A percentile compares a stretch with the other conserved stretches of the same genome.
These are phyloP conservation scores for Zele albiditarsus DNA, from an alignment of 2,888 invertebrate genomes.

Conservation along the genomic window DNA sequence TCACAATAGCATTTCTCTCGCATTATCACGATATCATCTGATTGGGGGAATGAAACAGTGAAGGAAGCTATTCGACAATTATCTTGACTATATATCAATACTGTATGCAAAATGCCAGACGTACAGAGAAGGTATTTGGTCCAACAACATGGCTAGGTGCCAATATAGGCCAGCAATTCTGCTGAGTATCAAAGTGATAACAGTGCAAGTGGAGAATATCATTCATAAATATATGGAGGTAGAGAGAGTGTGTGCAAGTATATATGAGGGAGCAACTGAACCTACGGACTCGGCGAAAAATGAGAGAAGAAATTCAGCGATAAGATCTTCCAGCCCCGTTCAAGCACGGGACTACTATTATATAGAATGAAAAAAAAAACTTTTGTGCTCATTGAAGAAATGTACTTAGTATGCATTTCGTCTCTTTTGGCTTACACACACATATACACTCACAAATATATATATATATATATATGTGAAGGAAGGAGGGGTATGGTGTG, in stretches of 20 bases:
- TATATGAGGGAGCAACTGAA: conserved; percentile 12
- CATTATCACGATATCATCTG: neutral
- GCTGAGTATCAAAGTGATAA: neutral
- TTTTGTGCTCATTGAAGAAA: too few relatives aligned
- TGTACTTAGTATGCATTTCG: too few relatives aligned
- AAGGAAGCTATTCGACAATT: conserved; percentile 31
- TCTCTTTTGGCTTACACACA: too few relatives aligned
- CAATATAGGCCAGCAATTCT: conserved; percentile 6
- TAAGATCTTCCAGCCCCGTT: conserved; percentile 13
- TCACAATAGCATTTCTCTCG: neutral
- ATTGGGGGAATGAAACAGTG: neutral
- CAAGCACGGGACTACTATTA: conserved; percentile 8
- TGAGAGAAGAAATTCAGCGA: conserved; percentile 1
- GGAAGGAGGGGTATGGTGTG: too few relatives aligned
- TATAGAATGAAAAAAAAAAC: conserved; percentile 13
- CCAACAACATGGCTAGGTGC: conserved; percentile 40
- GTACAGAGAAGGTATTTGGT: conserved; percentile 11
- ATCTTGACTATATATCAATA: conserved; percentile 27
- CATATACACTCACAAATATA: too few relatives aligned
- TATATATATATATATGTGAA: too few relatives aligned
- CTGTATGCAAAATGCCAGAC: conserved; percentile 16
- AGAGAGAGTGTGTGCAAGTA: neutral
- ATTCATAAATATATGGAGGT: neutral
- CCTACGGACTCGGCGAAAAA: conserved; percentile 40
- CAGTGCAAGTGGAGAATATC: neutral